phyloP scores from a whole-genome alignment of 2,113 vertebrate genomes.

The Neomonachus schauinslandi region DNA sequence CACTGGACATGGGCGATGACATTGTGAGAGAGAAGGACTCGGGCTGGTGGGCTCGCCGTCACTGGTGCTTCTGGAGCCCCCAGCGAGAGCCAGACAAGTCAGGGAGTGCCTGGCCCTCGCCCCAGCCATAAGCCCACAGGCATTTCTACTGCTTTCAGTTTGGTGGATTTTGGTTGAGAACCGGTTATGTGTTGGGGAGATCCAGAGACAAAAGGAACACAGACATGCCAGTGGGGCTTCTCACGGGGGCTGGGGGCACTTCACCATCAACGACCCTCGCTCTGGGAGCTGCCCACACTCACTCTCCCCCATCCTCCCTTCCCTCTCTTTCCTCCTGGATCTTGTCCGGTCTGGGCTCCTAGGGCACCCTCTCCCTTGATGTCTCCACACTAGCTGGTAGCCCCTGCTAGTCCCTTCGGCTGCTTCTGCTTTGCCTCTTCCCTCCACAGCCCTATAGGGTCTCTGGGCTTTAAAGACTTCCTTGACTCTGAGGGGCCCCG shows the following conservation, averaged over 20 bases:
- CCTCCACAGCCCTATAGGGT: neutral
- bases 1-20: rapidly evolving
- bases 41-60: neutral
- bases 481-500: neutral
- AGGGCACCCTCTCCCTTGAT: neutral
- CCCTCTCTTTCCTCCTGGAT: neutral
- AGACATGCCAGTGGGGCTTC: neutral
- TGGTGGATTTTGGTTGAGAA: neutral
- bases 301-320: neutral
- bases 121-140: neutral
- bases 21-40: neutral
- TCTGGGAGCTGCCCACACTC: neutral
- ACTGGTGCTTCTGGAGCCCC: neutral
- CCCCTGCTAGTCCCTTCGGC: neutral
- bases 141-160: neutral
- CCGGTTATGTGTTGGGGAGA: neutral
- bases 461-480: neutral
- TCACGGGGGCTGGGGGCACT: neutral
- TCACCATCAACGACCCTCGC: rapidly evolving
- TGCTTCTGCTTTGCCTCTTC: neutral
- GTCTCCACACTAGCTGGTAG: neutral
- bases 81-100: neutral
- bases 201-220: neutral
- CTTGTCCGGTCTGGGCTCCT: neutral
- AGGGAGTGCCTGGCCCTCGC: neutral